A percentile compares a stretch with the other conserved stretches of the same genome.
Conservation (phyloP, 2,888 invertebrate genomes). For the Gymnocheta viridis region DNA sequence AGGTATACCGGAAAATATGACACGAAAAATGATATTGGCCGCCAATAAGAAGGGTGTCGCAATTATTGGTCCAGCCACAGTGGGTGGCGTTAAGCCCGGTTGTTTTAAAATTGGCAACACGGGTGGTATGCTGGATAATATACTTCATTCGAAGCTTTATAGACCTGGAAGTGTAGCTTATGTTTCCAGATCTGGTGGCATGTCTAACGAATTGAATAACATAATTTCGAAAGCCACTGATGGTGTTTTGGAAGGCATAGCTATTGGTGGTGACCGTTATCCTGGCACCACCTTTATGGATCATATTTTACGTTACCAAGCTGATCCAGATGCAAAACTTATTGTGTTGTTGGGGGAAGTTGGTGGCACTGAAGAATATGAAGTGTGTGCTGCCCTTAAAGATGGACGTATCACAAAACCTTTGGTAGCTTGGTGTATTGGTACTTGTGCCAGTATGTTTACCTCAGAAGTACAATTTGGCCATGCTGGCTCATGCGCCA, state of each 20-base stretch:
- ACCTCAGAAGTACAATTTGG: slow-evolving; percentile 97
- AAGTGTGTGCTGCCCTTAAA: slow-evolving; percentile 94
- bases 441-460: slow-evolving; percentile 94
- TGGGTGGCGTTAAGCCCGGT: slow-evolving; percentile 99
- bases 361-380: slow-evolving; percentile 99
- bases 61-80: slow-evolving; percentile 96
- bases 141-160: slow-evolving; percentile 97
- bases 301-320: slow-evolving; percentile 93
- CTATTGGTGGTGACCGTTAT: slow-evolving; percentile 98
- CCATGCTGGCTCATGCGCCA: slow-evolving; percentile 99
- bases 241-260: slow-evolving; percentile 98
- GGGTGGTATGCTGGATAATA: slow-evolving; percentile 99
- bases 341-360: slow-evolving; percentile 98
- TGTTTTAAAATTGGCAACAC: slow-evolving; percentile 99
- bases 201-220: slow-evolving; percentile 99
- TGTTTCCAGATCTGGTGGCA: slow-evolving; percentile 98
- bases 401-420: slow-evolving; percentile 93
- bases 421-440: slow-evolving; percentile 99
- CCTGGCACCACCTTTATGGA: slow-evolving; percentile 99
- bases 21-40: slow-evolving; percentile 93
- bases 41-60: slow-evolving; percentile 92
- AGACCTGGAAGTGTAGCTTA: slow-evolving; percentile 98
- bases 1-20: slow-evolving; percentile 99
- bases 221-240: slow-evolving; percentile 98
- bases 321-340: slow-evolving; percentile 93